These are phyloP conservation scores for Heliconius charithonia DNA, from an alignment of 2,888 invertebrate genomes.

Conservation along the genomic window DNA sequence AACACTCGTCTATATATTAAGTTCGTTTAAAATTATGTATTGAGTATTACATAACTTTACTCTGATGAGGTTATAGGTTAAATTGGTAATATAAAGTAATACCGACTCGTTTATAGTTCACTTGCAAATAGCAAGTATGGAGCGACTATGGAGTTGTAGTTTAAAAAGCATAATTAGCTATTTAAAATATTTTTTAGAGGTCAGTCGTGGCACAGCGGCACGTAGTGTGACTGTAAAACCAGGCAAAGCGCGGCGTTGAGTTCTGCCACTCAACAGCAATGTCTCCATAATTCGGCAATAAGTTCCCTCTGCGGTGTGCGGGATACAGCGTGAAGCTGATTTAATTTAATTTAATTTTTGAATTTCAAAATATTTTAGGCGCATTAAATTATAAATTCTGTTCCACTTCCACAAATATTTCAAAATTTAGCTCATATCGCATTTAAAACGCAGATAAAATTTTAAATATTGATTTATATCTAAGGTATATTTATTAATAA, in stretches of 20 bases:
- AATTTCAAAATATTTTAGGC: background rate
- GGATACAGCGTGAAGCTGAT: too few relatives aligned
- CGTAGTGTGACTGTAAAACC: too few relatives aligned
- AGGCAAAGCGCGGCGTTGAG: too few relatives aligned
- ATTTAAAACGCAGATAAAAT: background rate
- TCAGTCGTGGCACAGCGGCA: too few relatives aligned
- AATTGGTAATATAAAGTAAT: constrained; percentile 19
- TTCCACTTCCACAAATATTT: background rate
- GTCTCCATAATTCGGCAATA: too few relatives aligned
- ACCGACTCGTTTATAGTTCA: constrained; percentile 6
- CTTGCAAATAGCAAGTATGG: background rate
- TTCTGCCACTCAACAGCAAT: too few relatives aligned
- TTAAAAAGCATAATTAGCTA: background rate
- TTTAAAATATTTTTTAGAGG: background rate
- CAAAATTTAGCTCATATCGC: background rate
- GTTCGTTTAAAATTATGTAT: background rate
- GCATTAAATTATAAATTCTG: background rate
- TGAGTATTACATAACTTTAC: constrained; percentile 5
- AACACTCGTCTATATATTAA: background rate
- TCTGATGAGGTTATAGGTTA: constrained; percentile 23
- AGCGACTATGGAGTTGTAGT: background rate
- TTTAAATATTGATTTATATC: background rate
- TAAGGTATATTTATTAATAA: background rate
- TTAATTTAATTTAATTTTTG: too few relatives aligned
- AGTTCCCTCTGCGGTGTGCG: too few relatives aligned